Percentiles rank a stretch among this genome's conserved stretches.
Evolutionary conservation across 2,888 invertebrate genomes (phyloP).

Genomic region (Drosophila eohydei): DNA sequence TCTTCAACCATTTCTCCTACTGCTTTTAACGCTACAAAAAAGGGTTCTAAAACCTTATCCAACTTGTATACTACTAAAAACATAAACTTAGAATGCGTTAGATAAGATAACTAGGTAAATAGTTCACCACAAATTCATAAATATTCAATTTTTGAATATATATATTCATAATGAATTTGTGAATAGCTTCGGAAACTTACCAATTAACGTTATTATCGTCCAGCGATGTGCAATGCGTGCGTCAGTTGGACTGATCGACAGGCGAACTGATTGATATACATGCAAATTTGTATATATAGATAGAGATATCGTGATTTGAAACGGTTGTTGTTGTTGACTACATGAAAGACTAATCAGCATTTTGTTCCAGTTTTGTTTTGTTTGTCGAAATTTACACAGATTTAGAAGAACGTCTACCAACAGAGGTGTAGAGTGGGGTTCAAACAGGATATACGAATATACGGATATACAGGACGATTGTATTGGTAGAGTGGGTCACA

Average conservation of each 20-base stretch:
- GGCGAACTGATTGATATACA: neutral
- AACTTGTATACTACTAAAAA: no score
- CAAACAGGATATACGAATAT: slow-evolving; percentile 3
- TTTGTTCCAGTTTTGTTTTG: slow-evolving; percentile 63
- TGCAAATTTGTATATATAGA: neutral
- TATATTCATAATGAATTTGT: neutral
- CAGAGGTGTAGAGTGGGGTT: neutral
- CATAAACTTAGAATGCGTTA: no score
- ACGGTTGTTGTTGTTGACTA: slow-evolving; percentile 21
- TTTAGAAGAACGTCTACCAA: slow-evolving; percentile 17
- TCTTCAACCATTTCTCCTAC: no score
- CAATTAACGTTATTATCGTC: slow-evolving; percentile 47
- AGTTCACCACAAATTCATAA: no score
- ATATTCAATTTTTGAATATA: neutral
- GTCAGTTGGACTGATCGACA: slow-evolving; percentile 18
- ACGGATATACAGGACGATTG: slow-evolving; percentile 3
- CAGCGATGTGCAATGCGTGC: slow-evolving; percentile 40
- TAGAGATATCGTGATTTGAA: slow-evolving; percentile 7
- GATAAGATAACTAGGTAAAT: no score
- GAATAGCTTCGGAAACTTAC: slow-evolving; percentile 41
- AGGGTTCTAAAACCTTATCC: no score
- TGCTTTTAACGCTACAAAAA: no score
- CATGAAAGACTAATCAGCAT: slow-evolving; percentile 72
- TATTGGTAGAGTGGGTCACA: slow-evolving; percentile 33
- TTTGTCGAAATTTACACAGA: slow-evolving; percentile 59